Conservation (phyloP, 2,113 vertebrate genomes). For the Indicator maculatus region DNA sequence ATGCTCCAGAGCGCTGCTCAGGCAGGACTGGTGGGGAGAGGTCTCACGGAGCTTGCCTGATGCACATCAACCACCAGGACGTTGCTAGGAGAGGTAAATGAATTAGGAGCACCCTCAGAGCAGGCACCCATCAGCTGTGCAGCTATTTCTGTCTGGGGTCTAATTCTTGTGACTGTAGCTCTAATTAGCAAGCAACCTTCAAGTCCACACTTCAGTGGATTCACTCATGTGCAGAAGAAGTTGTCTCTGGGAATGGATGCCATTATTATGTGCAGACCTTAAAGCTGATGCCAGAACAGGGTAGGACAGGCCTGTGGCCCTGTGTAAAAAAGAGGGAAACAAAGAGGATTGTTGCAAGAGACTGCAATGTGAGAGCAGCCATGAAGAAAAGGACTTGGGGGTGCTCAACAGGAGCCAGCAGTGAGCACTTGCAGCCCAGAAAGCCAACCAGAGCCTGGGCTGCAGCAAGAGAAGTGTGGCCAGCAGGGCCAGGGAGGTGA, state of each 20-base stretch:
- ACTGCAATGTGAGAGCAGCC: background rate
- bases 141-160: background rate
- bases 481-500: too few relatives aligned
- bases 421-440: too few relatives aligned
- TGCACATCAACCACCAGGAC: background rate
- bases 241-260: fast-evolving
- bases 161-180: background rate
- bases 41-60: background rate
- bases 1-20: background rate
- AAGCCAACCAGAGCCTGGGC: too few relatives aligned
- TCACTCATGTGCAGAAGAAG: background rate
- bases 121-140: fast-evolving
- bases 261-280: background rate
- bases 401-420: too few relatives aligned
- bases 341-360: background rate
- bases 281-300: background rate
- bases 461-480: too few relatives aligned
- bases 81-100: background rate
- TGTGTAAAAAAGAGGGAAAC: background rate
- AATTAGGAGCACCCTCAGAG: background rate
- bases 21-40: background rate
- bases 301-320: background rate
- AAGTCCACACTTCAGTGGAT: background rate
- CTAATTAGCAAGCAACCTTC: background rate
- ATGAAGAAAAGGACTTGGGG: too few relatives aligned